A percentile compares a stretch with the other conserved stretches of the same genome.
Conservation (phyloP, 1,140 invertebrate species). For the Eriocheir sinensis region DNA sequence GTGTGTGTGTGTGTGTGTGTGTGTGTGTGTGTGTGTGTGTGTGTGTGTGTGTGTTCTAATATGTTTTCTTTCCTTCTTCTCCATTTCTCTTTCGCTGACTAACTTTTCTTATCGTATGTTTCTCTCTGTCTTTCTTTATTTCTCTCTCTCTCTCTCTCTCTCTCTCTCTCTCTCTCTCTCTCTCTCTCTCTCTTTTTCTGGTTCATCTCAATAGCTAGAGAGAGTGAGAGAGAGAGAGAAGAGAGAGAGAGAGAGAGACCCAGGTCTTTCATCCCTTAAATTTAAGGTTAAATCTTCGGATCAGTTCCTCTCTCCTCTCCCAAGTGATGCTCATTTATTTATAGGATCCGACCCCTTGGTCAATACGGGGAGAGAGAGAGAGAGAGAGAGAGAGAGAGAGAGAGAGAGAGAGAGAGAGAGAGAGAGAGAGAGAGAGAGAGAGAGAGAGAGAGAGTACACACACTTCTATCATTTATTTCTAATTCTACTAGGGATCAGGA, state of each 20-base stretch:
- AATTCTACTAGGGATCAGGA: not conserved
- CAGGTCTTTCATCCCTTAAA: not conserved
- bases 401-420: too few relatives aligned
- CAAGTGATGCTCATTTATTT: not conserved
- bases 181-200: too few relatives aligned
- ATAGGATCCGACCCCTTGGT: not conserved
- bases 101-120: too few relatives aligned
- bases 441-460: not conserved
- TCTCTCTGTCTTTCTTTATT: not conserved
- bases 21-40: constrained; percentile 13
- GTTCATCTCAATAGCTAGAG: not conserved
- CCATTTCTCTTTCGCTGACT: too few relatives aligned
- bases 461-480: not conserved
- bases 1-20: constrained; percentile 23
- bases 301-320: not conserved
- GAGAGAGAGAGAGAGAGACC: too few relatives aligned
- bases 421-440: too few relatives aligned
- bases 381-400: not conserved
- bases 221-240: not conserved
- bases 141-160: constrained; percentile 18
- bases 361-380: not conserved
- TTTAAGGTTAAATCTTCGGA: not conserved
- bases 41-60: not conserved
- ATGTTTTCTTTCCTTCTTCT: too few relatives aligned
- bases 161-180: constrained; percentile 22